phyloP scores from a whole-genome alignment of 1,140 invertebrate genomes.

The Manduca sexta region DNA sequence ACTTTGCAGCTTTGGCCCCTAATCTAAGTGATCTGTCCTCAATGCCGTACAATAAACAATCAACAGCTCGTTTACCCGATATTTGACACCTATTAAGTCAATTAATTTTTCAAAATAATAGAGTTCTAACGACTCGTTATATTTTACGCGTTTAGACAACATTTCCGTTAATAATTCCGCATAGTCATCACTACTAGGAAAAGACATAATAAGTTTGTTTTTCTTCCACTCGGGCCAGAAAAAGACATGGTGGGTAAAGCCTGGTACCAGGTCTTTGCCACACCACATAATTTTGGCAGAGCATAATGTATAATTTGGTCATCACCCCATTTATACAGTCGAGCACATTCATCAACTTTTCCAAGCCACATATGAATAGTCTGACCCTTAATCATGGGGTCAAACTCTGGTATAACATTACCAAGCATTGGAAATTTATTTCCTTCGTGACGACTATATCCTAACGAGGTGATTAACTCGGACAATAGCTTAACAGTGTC shows the following conservation, averaged over 20 bases:
- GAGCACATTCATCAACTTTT: conserved; percentile 20
- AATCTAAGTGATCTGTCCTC: conserved; percentile 22
- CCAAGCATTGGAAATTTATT: conserved; percentile 20
- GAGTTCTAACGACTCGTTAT: conserved; percentile 23
- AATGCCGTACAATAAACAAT: conserved; percentile 28
- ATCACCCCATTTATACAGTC: conserved; percentile 16
- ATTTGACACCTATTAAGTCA: conserved; percentile 14
- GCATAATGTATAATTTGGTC: conserved; percentile 16
- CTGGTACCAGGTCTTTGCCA: conserved; percentile 19
- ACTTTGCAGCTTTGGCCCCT: conserved; percentile 24
- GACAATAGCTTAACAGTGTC: no score
- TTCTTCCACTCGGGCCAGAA: conserved; percentile 24
- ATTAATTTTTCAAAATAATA: conserved; percentile 29
- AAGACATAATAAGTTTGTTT: conserved; percentile 8
- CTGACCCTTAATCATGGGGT: conserved; percentile 19
- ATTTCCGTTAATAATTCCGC: conserved; percentile 17
- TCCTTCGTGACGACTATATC: conserved; percentile 8
- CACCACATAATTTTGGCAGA: conserved; percentile 5
- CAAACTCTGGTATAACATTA: conserved; percentile 31
- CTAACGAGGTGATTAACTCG: conserved; percentile 13
- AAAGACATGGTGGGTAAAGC: conserved; percentile 14
- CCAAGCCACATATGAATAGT: conserved; percentile 16
- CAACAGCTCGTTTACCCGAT: conserved; percentile 15
- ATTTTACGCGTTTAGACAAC: conserved; percentile 15
- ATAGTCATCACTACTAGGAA: conserved; percentile 16